phyloP scores from a whole-genome alignment of 2,888 invertebrate species.

The Leptopterna dolabrata region DNA sequence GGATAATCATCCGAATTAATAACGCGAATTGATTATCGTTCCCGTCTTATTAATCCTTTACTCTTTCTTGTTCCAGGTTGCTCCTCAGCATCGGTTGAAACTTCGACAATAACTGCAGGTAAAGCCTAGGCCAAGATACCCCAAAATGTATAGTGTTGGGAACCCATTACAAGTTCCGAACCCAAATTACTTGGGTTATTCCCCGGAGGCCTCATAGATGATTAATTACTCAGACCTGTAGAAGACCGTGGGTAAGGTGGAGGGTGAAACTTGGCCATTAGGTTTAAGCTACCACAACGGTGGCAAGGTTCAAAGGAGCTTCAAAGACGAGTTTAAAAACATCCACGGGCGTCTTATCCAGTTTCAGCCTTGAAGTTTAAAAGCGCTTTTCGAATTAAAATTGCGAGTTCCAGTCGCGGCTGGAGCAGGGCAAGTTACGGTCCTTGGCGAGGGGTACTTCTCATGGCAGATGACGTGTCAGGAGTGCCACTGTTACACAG shows the following conservation, averaged over 20 bases:
- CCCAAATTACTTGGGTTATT: slow-evolving; percentile 28
- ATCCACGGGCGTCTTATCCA: neutral
- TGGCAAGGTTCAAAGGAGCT: slow-evolving; percentile 4
- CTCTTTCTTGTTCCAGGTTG: slow-evolving; percentile 6
- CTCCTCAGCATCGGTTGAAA: neutral
- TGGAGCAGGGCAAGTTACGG: neutral
- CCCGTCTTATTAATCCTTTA: neutral
- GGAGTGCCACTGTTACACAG: neutral
- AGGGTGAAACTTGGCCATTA: slow-evolving; percentile 37
- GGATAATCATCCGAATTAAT: too few relatives aligned
- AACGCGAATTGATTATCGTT: too few relatives aligned
- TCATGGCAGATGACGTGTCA: neutral
- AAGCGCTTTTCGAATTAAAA: neutral
- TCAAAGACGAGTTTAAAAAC: neutral
- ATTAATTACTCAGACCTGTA: slow-evolving; percentile 33
- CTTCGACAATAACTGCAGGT: slow-evolving; percentile 22
- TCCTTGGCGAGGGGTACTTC: neutral
- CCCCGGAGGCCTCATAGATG: neutral
- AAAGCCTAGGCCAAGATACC: neutral
- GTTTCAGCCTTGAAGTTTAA: neutral
- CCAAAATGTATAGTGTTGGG: neutral
- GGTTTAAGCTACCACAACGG: neutral
- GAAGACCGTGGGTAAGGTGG: neutral
- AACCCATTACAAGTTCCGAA: slow-evolving; percentile 8
- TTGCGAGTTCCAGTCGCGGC: neutral